Base-by-base conservation (phyloP, 2,797 vertebrate species). In the Poecilia gillii region DNA sequence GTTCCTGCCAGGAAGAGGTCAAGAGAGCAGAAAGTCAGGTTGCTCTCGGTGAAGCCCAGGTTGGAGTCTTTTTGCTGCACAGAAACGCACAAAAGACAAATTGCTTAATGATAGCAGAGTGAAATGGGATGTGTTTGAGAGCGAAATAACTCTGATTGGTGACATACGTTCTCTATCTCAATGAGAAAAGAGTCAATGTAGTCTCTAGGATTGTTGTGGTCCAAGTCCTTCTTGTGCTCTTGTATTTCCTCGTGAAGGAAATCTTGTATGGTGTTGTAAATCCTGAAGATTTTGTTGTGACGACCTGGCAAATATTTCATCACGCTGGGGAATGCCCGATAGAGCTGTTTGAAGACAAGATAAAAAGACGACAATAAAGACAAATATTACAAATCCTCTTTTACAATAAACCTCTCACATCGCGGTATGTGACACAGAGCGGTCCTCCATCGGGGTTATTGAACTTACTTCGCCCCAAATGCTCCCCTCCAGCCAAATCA, bases 1-100 rank as follows among this genome's bases (percentile, higher is more conserved):
- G 96, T 97, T 46, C 97, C 97, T 0, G 97, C 97, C 0, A 96
- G 9, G 41, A 98, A 94, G 25, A 98, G 90, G 78, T 98, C 97
- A 0, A 96, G 6, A 0, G 91, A 74, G 11, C 92, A 96, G 0
- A 83, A 20, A 23, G 87, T n/a, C 1, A 98, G 91, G 62, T 96
- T 96, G 41, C 92, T 79, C 47, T 97, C 95, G 14, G 47, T 68
- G 84, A 98, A 97, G 45, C 79, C 95, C 6, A 89, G 84, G 0
- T 75, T 53, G 11, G 68, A 55, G 0, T 88, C 75, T 72, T 87
- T 85, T 74, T 92, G 78, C 92, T 93, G 31, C 71, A 45, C 8
- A 18, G 1, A 81, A 74, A 82, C 28, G 3, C n/a, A 84, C 20
- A 68, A 7, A 6, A 36, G 9, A 75, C 6, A 43, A 12, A 6